Evolutionary conservation across 1,140 invertebrate genomes (phyloP).

Genomic region (Gerris buenoi): DNA sequence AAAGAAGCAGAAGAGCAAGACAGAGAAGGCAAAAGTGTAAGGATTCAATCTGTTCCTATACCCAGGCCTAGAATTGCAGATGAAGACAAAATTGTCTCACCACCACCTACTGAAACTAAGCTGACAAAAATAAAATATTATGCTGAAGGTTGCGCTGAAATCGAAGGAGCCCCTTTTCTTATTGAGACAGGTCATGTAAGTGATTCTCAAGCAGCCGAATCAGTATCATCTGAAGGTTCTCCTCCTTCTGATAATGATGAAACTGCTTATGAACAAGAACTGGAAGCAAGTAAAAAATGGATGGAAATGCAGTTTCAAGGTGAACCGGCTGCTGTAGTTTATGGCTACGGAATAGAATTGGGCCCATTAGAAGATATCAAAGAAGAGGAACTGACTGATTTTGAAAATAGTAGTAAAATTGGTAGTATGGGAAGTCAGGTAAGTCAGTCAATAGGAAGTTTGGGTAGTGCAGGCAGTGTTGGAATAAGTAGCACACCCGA

Average conservation of each 20-base stretch:
- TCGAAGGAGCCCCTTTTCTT: constrained; percentile 36
- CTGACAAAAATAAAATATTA: constrained; percentile 37
- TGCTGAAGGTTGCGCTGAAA: constrained; percentile 34
- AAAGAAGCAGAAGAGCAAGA: constrained; percentile 66
- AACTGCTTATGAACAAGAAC: constrained; percentile 33
- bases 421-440: constrained; percentile 59
- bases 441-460: constrained; percentile 60
- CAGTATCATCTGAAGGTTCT: constrained; percentile 18
- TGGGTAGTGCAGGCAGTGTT: constrained; percentile 50
- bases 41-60: constrained; percentile 31
- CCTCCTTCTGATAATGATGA: constrained; percentile 28
- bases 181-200: constrained; percentile 51
- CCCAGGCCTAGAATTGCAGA: neutral
- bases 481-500: constrained; percentile 69
- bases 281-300: constrained; percentile 70
- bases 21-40: constrained; percentile 60
- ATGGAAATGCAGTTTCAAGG: constrained; percentile 71
- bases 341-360: constrained; percentile 52
- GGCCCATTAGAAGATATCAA: constrained; percentile 79
- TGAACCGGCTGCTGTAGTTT: constrained; percentile 45
- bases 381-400: constrained; percentile 72
- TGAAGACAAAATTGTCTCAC: constrained; percentile 33
- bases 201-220: constrained; percentile 18
- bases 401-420: constrained; percentile 60
- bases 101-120: constrained; percentile 39